These are phyloP conservation scores for Oreochromis aureus DNA, from an alignment of 2,113 vertebrate genomes.

Conservation along the genomic window DNA sequence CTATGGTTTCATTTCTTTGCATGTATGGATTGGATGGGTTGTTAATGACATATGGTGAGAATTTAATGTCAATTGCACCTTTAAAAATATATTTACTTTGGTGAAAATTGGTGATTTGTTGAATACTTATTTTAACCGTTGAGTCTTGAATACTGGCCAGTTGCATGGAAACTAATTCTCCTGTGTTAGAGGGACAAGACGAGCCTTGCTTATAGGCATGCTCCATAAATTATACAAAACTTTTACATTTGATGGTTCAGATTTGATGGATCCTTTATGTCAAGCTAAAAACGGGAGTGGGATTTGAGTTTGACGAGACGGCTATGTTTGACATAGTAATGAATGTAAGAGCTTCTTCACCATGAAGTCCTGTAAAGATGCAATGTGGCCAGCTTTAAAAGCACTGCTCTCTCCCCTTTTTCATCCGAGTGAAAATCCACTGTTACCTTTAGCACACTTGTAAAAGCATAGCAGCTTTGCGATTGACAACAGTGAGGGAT, in stretches of 20 bases:
- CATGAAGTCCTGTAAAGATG: slow-evolving; percentile 11
- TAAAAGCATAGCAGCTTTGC: slow-evolving; percentile 38
- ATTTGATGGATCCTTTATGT: slow-evolving; percentile 30
- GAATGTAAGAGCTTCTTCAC: slow-evolving; percentile 47
- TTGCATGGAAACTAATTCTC: neutral
- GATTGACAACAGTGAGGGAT: slow-evolving; percentile 7
- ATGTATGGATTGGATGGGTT: neutral
- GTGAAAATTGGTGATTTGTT: neutral
- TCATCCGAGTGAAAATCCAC: slow-evolving; percentile 25
- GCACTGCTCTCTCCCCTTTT: neutral
- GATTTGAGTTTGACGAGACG: slow-evolving; percentile 42
- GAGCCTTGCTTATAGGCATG: neutral
- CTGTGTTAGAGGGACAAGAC: neutral
- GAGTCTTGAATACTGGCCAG: neutral
- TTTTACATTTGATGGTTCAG: slow-evolving; percentile 41
- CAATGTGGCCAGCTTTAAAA: neutral
- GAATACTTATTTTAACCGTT: neutral
- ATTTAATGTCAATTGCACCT: neutral
- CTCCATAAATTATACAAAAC: slow-evolving; percentile 30
- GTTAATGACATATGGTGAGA: neutral
- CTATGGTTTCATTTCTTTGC: neutral
- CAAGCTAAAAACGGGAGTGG: slow-evolving; percentile 29
- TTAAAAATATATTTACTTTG: neutral
- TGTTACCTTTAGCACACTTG: slow-evolving; percentile 38
- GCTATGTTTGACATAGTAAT: slow-evolving; percentile 51